Evolutionary conservation across 2,797 vertebrate species (phyloP).

Genomic region (Gorsachius magnificus): DNA sequence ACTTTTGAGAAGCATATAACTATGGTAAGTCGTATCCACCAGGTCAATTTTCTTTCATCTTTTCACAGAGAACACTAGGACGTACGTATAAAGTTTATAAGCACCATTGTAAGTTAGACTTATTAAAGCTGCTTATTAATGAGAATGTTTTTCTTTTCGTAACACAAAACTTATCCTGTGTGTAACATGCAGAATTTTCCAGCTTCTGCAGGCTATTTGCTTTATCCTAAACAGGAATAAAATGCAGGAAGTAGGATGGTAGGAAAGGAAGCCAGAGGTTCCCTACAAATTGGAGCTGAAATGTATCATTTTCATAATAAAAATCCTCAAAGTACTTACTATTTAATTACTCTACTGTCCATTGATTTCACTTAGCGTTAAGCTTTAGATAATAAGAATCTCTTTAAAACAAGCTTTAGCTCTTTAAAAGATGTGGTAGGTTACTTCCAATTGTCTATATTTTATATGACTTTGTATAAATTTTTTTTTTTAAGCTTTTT

Average conservation of each 20-base stretch:
- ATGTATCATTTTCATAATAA: not conserved
- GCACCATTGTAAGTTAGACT: not conserved
- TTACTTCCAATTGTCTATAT: not conserved
- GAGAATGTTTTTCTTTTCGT: not conserved
- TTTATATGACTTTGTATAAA: not conserved
- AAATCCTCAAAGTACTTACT: not conserved
- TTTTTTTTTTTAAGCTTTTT: not conserved
- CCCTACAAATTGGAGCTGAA: not conserved
- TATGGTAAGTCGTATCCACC: not conserved
- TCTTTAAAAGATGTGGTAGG: not conserved
- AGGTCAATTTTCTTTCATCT: not conserved
- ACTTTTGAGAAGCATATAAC: constrained; percentile 8
- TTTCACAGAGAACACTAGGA: not conserved
- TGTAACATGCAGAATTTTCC: not conserved
- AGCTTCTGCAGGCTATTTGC: not conserved
- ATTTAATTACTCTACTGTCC: not conserved
- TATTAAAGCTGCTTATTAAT: not conserved
- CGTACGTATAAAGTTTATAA: not conserved
- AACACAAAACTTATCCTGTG: not conserved
- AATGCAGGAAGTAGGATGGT: not conserved
- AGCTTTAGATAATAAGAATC: not conserved
- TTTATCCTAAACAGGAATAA: not conserved
- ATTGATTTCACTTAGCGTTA: not conserved
- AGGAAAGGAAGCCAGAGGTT: not conserved
- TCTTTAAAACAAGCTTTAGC: not conserved